A percentile compares a stretch with the other conserved stretches of the same genome.
These are phyloP conservation scores for Eumeta japonica DNA, from an alignment of 1,140 invertebrate genomes.

Conservation along the genomic window DNA sequence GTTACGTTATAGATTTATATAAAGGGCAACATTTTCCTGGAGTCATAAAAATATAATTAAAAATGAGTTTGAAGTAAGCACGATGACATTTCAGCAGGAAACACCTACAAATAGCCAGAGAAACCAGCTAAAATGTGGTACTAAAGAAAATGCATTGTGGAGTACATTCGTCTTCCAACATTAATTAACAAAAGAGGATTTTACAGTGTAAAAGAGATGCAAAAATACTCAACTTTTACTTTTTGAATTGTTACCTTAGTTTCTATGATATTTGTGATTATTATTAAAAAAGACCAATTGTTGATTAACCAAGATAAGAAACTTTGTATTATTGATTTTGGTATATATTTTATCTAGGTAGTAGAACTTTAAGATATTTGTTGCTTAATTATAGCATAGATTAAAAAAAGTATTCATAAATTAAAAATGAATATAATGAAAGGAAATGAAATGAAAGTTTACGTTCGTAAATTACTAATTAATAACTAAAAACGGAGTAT, in stretches of 20 bases:
- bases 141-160: neutral
- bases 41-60: constrained; percentile 6
- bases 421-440: too few species aligned
- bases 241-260: constrained; percentile 2
- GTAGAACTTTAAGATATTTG: too few species aligned
- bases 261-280: constrained; percentile 1
- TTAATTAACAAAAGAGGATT: constrained; percentile 7
- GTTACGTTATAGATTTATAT: constrained; percentile 9
- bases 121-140: constrained; percentile 11
- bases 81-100: constrained; percentile 9
- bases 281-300: neutral
- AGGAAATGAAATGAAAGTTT: too few species aligned
- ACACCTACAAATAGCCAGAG: constrained; percentile 8
- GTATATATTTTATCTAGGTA: too few species aligned
- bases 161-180: constrained; percentile 1
- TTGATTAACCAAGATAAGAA: too few species aligned
- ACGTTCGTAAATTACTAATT: too few species aligned
- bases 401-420: too few species aligned
- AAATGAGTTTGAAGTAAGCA: constrained; percentile 9
- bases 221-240: constrained; percentile 9
- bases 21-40: constrained; percentile 10
- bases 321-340: too few species aligned
- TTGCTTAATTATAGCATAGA: constrained; percentile 3
- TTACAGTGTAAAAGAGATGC: constrained; percentile 9
- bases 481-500: too few species aligned